Percentiles rank a stretch among this genome's conserved stretches.
phyloP scores from a whole-genome alignment of 2,797 vertebrate genomes.

The Enteromius unitaeniatus region DNA sequence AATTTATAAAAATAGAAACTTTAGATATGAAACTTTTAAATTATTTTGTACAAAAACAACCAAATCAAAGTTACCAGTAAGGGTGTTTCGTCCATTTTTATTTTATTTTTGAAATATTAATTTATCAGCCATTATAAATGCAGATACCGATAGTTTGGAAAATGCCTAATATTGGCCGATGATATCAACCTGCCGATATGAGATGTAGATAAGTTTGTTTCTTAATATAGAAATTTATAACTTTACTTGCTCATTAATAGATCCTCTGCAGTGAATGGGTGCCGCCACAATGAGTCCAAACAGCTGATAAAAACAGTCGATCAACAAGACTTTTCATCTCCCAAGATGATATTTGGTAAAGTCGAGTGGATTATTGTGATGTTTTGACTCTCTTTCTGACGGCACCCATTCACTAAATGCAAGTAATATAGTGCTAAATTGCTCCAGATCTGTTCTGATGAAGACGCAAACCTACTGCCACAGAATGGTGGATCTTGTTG shows the following conservation, averaged over 20 bases:
- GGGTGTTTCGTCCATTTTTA: too few species aligned
- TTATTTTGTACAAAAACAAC: too few species aligned
- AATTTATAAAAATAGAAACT: too few species aligned
- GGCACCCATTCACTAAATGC: not conserved
- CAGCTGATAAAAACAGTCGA: not conserved
- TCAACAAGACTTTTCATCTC: not conserved
- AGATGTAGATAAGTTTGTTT: too few species aligned
- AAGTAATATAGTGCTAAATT: not conserved
- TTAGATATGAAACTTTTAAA: too few species aligned
- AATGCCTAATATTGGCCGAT: too few species aligned
- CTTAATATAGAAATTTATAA: not conserved
- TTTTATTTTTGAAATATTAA: too few species aligned
- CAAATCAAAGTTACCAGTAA: too few species aligned
- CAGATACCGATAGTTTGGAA: too few species aligned
- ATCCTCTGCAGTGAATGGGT: not conserved
- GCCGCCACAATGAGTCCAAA: not conserved
- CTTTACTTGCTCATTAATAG: not conserved
- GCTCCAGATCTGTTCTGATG: not conserved
- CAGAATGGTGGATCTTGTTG: not conserved
- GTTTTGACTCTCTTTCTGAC: not conserved
- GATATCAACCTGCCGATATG: too few species aligned
- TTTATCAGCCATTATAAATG: too few species aligned
- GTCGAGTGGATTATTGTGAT: not conserved
- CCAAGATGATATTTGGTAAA: not conserved
- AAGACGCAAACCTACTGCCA: not conserved